Conservation (phyloP, 2,797 vertebrate species). For the Dendrocincla tyrannina region DNA sequence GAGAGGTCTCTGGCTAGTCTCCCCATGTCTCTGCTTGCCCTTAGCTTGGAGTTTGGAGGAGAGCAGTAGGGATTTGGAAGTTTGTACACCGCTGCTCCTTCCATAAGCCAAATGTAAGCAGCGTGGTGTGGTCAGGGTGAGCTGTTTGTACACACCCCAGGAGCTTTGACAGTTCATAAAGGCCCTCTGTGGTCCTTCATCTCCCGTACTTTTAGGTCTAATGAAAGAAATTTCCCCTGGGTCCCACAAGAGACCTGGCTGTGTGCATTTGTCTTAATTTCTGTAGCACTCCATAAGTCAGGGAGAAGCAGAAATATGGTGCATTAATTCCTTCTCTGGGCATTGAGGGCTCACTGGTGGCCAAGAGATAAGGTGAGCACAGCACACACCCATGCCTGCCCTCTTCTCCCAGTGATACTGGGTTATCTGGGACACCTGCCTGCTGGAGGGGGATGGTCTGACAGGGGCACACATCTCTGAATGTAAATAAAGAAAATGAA, state of each 20-base stretch:
- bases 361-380: conserved; percentile 37
- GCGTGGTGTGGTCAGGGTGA: neutral
- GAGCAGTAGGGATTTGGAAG: neutral
- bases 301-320: neutral
- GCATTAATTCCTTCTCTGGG: neutral
- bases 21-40: neutral
- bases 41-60: neutral
- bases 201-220: neutral
- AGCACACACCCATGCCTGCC: conserved; percentile 56
- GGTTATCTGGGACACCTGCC: conserved; percentile 55
- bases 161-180: neutral
- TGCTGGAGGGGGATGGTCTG: conserved; percentile 17
- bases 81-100: neutral
- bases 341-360: neutral
- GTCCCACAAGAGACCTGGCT: neutral
- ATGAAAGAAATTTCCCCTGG: neutral
- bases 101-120: neutral
- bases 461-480: neutral
- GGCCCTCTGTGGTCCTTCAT: neutral
- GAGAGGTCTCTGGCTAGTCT: neutral
- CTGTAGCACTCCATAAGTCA: neutral
- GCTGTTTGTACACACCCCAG: neutral
- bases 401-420: conserved; percentile 36
- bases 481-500: neutral
- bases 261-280: neutral